Conservation (phyloP, 1,140 invertebrate species). For the Spodoptera litura region DNA sequence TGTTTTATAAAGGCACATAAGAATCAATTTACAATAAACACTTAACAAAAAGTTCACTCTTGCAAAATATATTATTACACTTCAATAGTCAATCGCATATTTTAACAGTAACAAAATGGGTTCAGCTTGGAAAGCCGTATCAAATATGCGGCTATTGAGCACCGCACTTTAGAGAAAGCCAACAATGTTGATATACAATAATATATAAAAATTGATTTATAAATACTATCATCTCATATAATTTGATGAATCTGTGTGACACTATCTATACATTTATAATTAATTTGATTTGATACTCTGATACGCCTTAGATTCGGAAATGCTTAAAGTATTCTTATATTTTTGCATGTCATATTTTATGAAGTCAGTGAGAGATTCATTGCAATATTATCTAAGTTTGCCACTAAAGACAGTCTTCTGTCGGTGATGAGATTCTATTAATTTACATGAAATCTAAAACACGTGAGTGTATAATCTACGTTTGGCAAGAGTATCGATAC, state of each 20-base stretch:
- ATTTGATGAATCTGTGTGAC: constrained; percentile 34
- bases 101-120: constrained; percentile 44
- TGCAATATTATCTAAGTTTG: constrained; percentile 55
- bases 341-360: constrained; percentile 22
- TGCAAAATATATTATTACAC: constrained; percentile 57
- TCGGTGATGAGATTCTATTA: constrained; percentile 53
- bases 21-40: constrained; percentile 79
- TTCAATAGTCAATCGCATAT: constrained; percentile 50
- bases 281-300: constrained; percentile 24
- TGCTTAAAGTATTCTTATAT: constrained; percentile 13
- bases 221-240: constrained; percentile 27
- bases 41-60: constrained; percentile 59
- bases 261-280: constrained; percentile 39
- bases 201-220: constrained; percentile 8
- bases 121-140: constrained; percentile 50
- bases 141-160: constrained; percentile 29
- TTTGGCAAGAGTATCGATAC: constrained; percentile 63
- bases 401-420: constrained; percentile 62
- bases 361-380: constrained; percentile 52
- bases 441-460: constrained; percentile 37
- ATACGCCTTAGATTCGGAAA: constrained; percentile 27
- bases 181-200: constrained; percentile 39
- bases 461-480: constrained; percentile 36
- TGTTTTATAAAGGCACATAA: constrained; percentile 82
- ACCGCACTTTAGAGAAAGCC: constrained; percentile 41